Conservation (phyloP, 2,113 vertebrate genomes). For the Gobius niger region DNA sequence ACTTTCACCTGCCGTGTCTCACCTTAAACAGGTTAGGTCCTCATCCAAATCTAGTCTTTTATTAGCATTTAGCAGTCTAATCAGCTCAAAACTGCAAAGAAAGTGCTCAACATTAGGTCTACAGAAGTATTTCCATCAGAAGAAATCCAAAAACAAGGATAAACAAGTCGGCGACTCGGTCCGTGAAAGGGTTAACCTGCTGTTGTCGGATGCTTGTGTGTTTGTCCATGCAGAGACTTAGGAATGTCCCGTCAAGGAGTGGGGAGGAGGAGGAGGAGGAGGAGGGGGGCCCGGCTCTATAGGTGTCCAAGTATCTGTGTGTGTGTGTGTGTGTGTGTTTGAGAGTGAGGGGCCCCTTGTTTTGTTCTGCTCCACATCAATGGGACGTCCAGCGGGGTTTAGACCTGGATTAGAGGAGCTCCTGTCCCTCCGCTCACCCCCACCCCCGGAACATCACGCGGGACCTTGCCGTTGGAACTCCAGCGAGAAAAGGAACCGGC, state of each 20-base stretch:
- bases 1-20: no score
- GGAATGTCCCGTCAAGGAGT: slow-evolving; percentile 64
- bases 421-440: slow-evolving; percentile 73
- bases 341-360: slow-evolving; percentile 87
- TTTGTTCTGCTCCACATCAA: slow-evolving; percentile 83
- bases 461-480: no score
- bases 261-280: slow-evolving; percentile 27
- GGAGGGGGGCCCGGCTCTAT: slow-evolving; percentile 28
- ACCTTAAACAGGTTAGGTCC: no score
- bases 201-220: slow-evolving; percentile 15
- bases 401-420: slow-evolving; percentile 73
- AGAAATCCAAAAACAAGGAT: no score
- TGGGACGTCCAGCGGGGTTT: slow-evolving; percentile 77
- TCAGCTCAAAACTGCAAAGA: no score
- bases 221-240: slow-evolving; percentile 47
- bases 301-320: slow-evolving; percentile 31
- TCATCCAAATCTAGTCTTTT: no score
- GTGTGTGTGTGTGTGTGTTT: slow-evolving; percentile 72
- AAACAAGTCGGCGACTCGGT: no score
- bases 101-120: no score
- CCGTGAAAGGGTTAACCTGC: background rate
- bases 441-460: slow-evolving; percentile 67
- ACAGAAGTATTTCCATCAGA: no score
- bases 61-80: no score
- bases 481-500: slow-evolving; percentile 75